These are phyloP conservation scores for Acleris holmiana DNA, from an alignment of 2,888 invertebrate species.

Conservation along the genomic window DNA sequence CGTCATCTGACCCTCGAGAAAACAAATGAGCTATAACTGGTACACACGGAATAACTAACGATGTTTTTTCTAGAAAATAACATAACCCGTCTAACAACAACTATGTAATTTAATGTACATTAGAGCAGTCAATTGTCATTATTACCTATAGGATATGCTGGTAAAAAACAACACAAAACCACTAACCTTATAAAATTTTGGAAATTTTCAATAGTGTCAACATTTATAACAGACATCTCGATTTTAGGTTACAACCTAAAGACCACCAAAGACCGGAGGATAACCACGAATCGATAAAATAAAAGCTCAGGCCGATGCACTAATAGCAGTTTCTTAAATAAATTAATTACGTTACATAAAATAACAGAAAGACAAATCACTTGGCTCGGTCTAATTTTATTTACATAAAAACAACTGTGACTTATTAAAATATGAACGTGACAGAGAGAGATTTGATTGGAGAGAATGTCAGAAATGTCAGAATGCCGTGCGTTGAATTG, in stretches of 20 bases:
- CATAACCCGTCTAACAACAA: conserved; percentile 1
- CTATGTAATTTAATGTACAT: too few relatives aligned
- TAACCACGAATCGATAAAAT: conserved; percentile 12
- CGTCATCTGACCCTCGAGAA: conserved; percentile 13
- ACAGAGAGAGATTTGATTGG: too few relatives aligned
- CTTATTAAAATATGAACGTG: too few relatives aligned
- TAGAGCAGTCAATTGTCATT: too few relatives aligned
- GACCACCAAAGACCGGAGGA: conserved; percentile 22
- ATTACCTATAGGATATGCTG: too few relatives aligned
- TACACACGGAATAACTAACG: not conserved
- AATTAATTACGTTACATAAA: conserved; percentile 8
- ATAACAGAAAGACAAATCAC: not conserved
- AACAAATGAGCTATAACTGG: not conserved
- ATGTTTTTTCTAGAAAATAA: conserved; percentile 5
- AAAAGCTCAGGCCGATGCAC: not conserved
- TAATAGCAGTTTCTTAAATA: conserved; percentile 6
- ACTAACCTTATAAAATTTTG: conserved; percentile 70
- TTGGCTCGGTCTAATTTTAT: conserved; percentile 12
- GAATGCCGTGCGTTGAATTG: too few relatives aligned
- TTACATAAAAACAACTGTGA: conserved; percentile 15
- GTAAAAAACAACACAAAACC: not conserved
- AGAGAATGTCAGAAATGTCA: too few relatives aligned
- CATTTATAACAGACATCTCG: conserved; percentile 80
- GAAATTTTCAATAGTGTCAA: conserved; percentile 80
- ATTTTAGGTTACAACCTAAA: conserved; percentile 49